Evolutionary conservation across 2,888 invertebrate genomes (phyloP), one percentile per base, ranked within the genome.

Genomic region (Cactoblastis cactorum): DNA sequence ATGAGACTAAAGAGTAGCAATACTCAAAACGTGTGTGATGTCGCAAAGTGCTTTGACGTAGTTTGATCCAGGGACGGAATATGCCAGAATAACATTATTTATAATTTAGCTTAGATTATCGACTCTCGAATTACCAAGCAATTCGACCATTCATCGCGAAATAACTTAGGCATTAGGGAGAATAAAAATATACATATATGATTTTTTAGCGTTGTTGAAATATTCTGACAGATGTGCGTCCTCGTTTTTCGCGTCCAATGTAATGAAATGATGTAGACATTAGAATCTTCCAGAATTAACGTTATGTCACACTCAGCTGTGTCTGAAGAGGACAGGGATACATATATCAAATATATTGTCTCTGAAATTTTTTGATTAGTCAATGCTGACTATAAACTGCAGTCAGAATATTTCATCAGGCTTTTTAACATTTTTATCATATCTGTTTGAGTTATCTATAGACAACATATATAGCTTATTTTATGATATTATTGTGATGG

Each of bases 71-170:
- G 72, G 77, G 69, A 74, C 61, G 73, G 64, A 74, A 70, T 70
- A 80, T 71, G 85, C 83, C 84, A 84, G 84, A 83, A 77, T 75
- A n/a, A n/a, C n/a, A 73, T 82, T 78, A 79, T 78, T 80, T 80
- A 74, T 82, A 83, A 76, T 80, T 77, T 80, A 84, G 78, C 75
- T 79, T 85, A 86, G 80, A 77, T 66, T 79, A 78, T 78, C 71
- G 69, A 67, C 67, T 69, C 66, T 83, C 83, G 86, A 83, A 88
- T 88, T 85, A 86, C 88, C 79, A 85, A 85, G 83, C 82, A 84
- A 86, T 87, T 84, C 83, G 85, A 83, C 67, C 88, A 88, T 89
- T 89, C 89, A 88, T 88, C 88, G 88, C 89, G 89, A 88, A 89
- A 89, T 89, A 89, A 67, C 67, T 79, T 83, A 83, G 84, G 64